Base-by-base conservation (phyloP, 2,888 invertebrate species). In the Chymomyza amoena region DNA sequence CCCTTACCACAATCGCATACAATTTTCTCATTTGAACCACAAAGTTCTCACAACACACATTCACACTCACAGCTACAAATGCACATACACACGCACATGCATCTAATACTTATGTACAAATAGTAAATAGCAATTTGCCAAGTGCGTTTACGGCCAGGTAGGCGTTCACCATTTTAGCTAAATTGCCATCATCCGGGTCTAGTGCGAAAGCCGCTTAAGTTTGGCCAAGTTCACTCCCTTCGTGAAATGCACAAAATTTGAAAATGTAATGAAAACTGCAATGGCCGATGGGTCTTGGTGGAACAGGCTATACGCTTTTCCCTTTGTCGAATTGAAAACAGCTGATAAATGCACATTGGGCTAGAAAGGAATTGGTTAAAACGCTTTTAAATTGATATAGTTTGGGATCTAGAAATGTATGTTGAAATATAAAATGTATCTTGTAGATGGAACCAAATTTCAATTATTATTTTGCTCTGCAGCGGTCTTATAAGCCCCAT, bases 11-110 rank as follows among this genome's bases (percentile, higher is more conserved):
- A 88, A 86, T 86, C 78, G 79, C 84, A 86, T 81, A 84, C 82
- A 88, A 88, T 88, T 84, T 84, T 84, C 87, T 86, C 81, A 86
- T 88, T 88, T 88, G 69, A 75, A 80, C 84, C 76, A 74, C 81
- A 80, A 45, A 45, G 39, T 13, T 13, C 39, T 45, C 4, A 45
- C 73, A 72, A 76, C 75, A 73, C 54, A 62, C 67, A 60, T 66
- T 51, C 60, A 64, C 52, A 52, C n/a, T n/a, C 28, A 60, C 57
- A 57, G 66, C 4, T 16, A 61, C 39, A 72, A 68, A 56, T 7
- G 4, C 57, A 57, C 57, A 57, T 18, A 54, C 69, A 79, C 73
- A n/a, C n/a, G n/a, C n/a, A 80, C 83, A 80, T 78, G 79, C 87
- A 81, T 84, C 6, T 32, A 32, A 1, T 32, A 32, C 69, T 76